A percentile compares a stretch with the other conserved stretches of the same genome.
These are phyloP conservation scores for Galaxias olidus DNA, from an alignment of 2,797 vertebrate genomes.

Conservation along the genomic window DNA sequence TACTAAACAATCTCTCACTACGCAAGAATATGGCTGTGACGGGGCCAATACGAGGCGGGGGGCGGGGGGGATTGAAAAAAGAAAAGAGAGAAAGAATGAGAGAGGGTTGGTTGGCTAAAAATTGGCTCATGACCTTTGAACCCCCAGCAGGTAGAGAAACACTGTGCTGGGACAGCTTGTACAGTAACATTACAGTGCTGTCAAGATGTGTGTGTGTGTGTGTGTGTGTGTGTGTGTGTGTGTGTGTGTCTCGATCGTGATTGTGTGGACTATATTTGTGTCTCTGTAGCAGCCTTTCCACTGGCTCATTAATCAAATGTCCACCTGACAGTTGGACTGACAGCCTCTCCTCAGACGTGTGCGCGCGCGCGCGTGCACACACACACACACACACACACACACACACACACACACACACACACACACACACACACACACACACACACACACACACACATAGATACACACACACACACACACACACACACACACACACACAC, in stretches of 20 bases:
- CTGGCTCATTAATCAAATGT: conserved; percentile 75
- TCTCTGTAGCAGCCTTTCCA: conserved; percentile 53
- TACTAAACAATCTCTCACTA: too few relatives aligned
- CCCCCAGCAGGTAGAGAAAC: conserved; percentile 40
- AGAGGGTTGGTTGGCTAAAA: conserved; percentile 9
- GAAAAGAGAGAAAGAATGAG: conserved; percentile 8
- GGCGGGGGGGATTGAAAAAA: conserved; percentile 21
- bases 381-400: conserved; percentile 8
- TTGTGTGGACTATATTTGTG: neutral
- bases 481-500: too few relatives aligned
- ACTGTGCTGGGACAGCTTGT: neutral
- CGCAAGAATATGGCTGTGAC: too few relatives aligned
- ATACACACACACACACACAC: conserved; percentile 22
- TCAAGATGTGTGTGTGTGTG: conserved; percentile 1
- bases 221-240: conserved; percentile 31
- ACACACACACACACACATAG: too few relatives aligned
- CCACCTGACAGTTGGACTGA: conserved; percentile 75
- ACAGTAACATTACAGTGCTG: too few relatives aligned
- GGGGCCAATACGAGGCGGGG: too few relatives aligned
- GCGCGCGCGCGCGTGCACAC: too few relatives aligned
- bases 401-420: neutral
- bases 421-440: conserved; percentile 19
- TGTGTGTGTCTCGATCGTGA: neutral
- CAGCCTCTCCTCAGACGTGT: conserved; percentile 64
- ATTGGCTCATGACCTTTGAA: conserved; percentile 59